Conservation (phyloP, 2,888 invertebrate genomes). For the Ophioninae sp. region DNA sequence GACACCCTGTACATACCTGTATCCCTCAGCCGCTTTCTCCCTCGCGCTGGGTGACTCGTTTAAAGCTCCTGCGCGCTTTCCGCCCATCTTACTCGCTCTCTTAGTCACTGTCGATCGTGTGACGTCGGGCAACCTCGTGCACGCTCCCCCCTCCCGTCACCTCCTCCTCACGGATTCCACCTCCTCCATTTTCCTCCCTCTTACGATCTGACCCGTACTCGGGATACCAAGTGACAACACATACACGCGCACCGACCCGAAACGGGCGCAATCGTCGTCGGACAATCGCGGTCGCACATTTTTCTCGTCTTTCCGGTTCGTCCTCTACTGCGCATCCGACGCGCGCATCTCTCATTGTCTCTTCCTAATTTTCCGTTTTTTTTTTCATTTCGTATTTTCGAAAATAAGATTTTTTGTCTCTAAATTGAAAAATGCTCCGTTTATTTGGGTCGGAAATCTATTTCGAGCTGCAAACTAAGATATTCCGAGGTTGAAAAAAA, state of each 20-base stretch:
- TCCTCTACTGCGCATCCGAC: slow-evolving; percentile 28
- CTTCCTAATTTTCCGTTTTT: slow-evolving; percentile 15
- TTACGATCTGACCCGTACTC: slow-evolving; percentile 50
- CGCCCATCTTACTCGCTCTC: not conserved
- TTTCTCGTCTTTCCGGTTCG: slow-evolving; percentile 37
- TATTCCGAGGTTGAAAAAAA: not conserved
- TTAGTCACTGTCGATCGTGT: slow-evolving; percentile 5
- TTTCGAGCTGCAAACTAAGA: not conserved
- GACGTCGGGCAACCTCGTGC: slow-evolving; percentile 56
- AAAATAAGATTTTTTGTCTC: not conserved
- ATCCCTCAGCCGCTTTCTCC: slow-evolving; percentile 12
- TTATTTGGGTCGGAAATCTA: not conserved
- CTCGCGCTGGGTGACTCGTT: not conserved
- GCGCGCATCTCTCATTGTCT: slow-evolving; percentile 4
- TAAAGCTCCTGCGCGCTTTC: not conserved
- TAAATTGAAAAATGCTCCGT: not conserved
- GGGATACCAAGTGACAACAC: slow-evolving; percentile 60
- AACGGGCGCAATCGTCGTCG: slow-evolving; percentile 3
- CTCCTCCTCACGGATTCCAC: not conserved
- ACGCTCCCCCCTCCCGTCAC: slow-evolving; percentile 29
- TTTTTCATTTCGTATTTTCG: not conserved
- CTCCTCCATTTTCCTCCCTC: slow-evolving; percentile 19
- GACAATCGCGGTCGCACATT: slow-evolving; percentile 21
- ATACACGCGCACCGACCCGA: slow-evolving; percentile 13
- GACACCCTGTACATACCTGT: not conserved